Base-by-base conservation (phyloP, 2,888 invertebrate genomes). In the Spialia ferax region DNA sequence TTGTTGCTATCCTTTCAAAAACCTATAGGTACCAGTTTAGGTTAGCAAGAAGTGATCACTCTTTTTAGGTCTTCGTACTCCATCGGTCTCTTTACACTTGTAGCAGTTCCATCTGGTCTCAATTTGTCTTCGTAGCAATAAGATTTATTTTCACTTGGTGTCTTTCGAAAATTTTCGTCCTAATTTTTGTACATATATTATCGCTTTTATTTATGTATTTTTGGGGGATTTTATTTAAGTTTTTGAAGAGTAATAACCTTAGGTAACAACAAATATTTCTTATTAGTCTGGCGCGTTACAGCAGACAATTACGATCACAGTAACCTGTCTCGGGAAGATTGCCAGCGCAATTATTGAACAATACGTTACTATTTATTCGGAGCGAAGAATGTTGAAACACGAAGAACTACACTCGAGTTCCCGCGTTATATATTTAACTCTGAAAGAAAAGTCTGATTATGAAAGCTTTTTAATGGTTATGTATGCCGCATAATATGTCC, bases 291-390 rank as follows among this genome's bases (percentile, higher is more conserved):
- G 13, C 22, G 20, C 23, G 52, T 62, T 62, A 62, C 35, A 54
- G 5, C 2, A 52, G 38, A 63, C 62, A 63, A 63, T 64, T 64
- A 32, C 48, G 20, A 48, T 57, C 55, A 50, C 5, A 64, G 32
- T 48, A 57, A 57, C 56, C 57, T 23, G 35, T 64, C 48, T 52
- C 20, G 18, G 59, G 52, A 65, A 65, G 32, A 11, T 56, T 32
- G 64, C 56, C 48, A 57, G 23, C 22, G 18, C 15, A 59, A 57
- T 50, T 57, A 57, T 50, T 64, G 26, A 50, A 26, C 32, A 38
- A 26, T 59, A 55, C 42, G 38, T 55, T 29, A 55, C 42, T 55
- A 55, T 63, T 50, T 54, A 60, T 45, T 60, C 26, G 26, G 22
- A 52, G 56, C 26, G 18, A 50, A 50, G 15, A 57, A 57, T 18